A percentile compares a stretch with the other conserved stretches of the same genome.
Evolutionary conservation across 1,140 invertebrate genomes (phyloP).

Genomic region (Antheraea mylitta): DNA sequence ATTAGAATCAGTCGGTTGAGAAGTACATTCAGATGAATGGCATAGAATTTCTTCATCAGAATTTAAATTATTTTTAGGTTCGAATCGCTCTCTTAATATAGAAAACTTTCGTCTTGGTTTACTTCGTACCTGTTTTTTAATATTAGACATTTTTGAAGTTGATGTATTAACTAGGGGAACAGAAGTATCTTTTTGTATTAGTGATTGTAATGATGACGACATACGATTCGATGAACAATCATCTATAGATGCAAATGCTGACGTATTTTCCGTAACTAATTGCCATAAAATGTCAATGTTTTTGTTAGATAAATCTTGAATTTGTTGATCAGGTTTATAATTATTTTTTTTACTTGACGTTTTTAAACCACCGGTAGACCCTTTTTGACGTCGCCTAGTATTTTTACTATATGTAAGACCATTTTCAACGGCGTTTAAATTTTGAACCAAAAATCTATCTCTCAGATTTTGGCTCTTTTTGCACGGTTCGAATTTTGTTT

Average conservation of each 20-base stretch:
- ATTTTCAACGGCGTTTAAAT: slow-evolving; percentile 33
- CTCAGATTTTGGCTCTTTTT: slow-evolving; percentile 45
- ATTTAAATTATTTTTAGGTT: slow-evolving; percentile 74
- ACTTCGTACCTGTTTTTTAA: slow-evolving; percentile 64
- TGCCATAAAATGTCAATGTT: slow-evolving; percentile 76
- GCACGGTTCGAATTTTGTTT: slow-evolving; percentile 43
- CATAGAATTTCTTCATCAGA: slow-evolving; percentile 73
- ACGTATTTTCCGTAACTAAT: slow-evolving; percentile 65
- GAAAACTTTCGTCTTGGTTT: slow-evolving; percentile 81
- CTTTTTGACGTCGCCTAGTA: slow-evolving; percentile 44
- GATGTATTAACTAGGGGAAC: slow-evolving; percentile 40
- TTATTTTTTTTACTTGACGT: slow-evolving; percentile 47
- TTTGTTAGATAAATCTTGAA: slow-evolving; percentile 72
- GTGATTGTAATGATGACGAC: slow-evolving; percentile 71
- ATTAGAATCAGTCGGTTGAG: slow-evolving; percentile 39
- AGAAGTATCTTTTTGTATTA: slow-evolving; percentile 67
- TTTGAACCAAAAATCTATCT: slow-evolving; percentile 22
- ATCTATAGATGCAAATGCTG: slow-evolving; percentile 50
- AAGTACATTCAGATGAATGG: slow-evolving; percentile 52
- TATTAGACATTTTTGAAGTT: slow-evolving; percentile 51
- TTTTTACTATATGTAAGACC: slow-evolving; percentile 39
- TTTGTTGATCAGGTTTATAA: slow-evolving; percentile 42
- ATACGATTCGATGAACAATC: slow-evolving; percentile 59
- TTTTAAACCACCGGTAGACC: slow-evolving; percentile 37
- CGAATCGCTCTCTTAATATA: slow-evolving; percentile 80